Evolutionary conservation across 1,140 invertebrate species (phyloP).

Genomic region (Diploscapter pachys): DNA sequence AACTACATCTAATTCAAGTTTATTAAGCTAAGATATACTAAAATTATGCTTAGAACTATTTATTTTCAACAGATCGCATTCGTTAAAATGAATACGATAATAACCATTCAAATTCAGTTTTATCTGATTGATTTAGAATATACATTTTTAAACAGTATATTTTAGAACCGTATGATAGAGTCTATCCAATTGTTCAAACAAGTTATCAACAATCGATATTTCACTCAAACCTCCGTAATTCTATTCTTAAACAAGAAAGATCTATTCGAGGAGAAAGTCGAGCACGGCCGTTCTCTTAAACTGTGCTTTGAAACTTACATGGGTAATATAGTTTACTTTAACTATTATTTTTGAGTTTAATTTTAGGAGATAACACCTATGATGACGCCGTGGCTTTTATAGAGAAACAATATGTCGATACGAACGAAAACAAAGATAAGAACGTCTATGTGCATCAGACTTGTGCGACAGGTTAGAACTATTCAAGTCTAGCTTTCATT

Average conservation of each 20-base stretch:
- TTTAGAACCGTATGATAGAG: slow-evolving; percentile 61
- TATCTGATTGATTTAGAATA: not conserved
- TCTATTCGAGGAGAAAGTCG: slow-evolving; percentile 63
- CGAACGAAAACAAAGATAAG: slow-evolving; percentile 29
- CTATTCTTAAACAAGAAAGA: slow-evolving; percentile 61
- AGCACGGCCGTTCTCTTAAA: slow-evolving; percentile 31
- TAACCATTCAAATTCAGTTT: not conserved
- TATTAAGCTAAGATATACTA: not conserved
- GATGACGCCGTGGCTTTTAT: slow-evolving; percentile 45
- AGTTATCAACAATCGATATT: slow-evolving; percentile 62
- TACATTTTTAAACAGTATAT: not conserved
- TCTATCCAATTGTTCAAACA: slow-evolving; percentile 60
- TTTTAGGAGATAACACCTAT: slow-evolving; percentile 36
- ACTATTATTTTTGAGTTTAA: not conserved
- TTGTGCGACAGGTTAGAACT: slow-evolving; percentile 42
- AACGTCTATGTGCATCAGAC: slow-evolving; percentile 50
- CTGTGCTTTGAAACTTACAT: slow-evolving; percentile 47
- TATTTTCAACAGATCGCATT: not conserved
- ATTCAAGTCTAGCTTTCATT: too few relatives aligned
- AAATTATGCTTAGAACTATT: not conserved
- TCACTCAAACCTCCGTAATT: slow-evolving; percentile 60
- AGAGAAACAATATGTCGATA: slow-evolving; percentile 52
- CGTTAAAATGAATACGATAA: slow-evolving; percentile 32
- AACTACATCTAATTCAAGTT: not conserved
- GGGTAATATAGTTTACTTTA: slow-evolving; percentile 19